Conservation (phyloP, 2,113 vertebrate species). For the Galbula dea region DNA sequence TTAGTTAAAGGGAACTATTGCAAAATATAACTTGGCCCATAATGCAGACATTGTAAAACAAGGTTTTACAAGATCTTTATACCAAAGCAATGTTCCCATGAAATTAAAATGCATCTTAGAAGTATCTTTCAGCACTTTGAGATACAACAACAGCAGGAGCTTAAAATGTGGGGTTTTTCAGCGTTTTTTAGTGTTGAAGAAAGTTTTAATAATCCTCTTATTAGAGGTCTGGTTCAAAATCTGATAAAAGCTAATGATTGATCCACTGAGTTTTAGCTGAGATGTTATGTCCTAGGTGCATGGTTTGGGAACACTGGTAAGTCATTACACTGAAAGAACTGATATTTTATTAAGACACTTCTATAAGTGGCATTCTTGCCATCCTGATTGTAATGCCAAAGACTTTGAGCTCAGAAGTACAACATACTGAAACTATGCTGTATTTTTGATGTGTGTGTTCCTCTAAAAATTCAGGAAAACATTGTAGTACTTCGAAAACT, state of each 20-base stretch:
- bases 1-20: not conserved
- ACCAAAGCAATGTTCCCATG: not conserved
- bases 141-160: not conserved
- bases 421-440: not conserved
- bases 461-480: not conserved
- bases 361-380: not conserved
- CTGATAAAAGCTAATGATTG: not conserved
- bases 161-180: not conserved
- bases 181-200: not conserved
- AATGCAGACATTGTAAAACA: not conserved
- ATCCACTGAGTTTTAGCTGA: not conserved
- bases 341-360: not conserved
- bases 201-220: not conserved
- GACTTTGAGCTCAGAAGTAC: not conserved
- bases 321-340: not conserved
- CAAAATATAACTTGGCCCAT: not conserved
- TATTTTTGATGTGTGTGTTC: not conserved
- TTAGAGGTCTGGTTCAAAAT: not conserved
- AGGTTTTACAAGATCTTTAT: not conserved
- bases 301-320: not conserved
- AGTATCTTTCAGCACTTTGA: not conserved
- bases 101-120: not conserved
- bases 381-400: not conserved
- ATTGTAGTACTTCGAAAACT: not conserved
- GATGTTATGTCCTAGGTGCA: not conserved